Conservation (phyloP, 2,113 vertebrate species). For the Paraplagusia blochii region DNA sequence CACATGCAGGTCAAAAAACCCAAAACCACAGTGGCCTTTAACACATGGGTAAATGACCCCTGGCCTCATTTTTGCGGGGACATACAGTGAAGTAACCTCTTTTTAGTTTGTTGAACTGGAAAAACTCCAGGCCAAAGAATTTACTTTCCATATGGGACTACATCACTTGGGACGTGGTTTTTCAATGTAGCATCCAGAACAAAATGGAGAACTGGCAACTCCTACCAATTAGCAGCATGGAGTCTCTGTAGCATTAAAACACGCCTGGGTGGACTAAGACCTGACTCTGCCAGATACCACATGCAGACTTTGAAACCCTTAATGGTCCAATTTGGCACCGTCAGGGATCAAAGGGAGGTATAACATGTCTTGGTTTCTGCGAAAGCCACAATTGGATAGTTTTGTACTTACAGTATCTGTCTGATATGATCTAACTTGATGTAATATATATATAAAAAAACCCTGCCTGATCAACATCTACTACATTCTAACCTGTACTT, state of each 20-base stretch:
- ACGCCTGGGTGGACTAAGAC: slow-evolving; percentile 42
- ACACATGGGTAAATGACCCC: slow-evolving; percentile 26
- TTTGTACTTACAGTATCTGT: slow-evolving; percentile 13
- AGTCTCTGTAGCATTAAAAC: slow-evolving; percentile 42
- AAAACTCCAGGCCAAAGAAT: not conserved
- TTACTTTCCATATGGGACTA: slow-evolving; percentile 21
- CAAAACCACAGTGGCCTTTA: slow-evolving; percentile 33
- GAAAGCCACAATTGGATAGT: slow-evolving; percentile 23
- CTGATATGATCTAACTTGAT: slow-evolving; percentile 5
- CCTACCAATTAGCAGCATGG: slow-evolving; percentile 22
- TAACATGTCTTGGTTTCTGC: slow-evolving; percentile 4
- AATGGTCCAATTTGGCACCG: slow-evolving; percentile 35
- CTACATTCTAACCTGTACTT: slow-evolving; percentile 39
- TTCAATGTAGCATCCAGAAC: slow-evolving; percentile 27
- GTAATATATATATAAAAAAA: slow-evolving; percentile 17
- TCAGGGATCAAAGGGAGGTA: slow-evolving; percentile 4
- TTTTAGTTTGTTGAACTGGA: not conserved
- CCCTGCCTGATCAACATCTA: slow-evolving; percentile 20
- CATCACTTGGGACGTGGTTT: slow-evolving; percentile 21
- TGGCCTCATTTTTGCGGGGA: slow-evolving; percentile 14
- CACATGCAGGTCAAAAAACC: slow-evolving; percentile 23
- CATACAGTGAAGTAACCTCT: slow-evolving; percentile 1
- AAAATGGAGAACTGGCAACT: slow-evolving; percentile 38
- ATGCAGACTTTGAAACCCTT: slow-evolving; percentile 36
- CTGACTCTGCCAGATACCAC: slow-evolving; percentile 40